Base-by-base conservation (phyloP, 2,888 invertebrate genomes). In the Nesidiocoris tenuis region DNA sequence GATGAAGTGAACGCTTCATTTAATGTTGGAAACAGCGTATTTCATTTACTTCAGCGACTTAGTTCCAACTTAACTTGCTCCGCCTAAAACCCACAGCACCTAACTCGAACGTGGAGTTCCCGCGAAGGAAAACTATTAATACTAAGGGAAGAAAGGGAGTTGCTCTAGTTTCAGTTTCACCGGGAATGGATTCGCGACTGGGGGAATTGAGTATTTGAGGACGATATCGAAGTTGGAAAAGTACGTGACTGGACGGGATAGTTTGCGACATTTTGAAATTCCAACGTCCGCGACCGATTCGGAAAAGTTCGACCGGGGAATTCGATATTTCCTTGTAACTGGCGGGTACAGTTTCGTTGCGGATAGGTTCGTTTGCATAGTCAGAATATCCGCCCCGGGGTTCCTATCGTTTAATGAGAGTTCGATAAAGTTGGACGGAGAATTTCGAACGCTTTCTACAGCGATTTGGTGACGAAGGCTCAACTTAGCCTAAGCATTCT, bases 1-100 rank as follows among this genome's bases (percentile, higher is more conserved):
- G 70, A 59, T 57, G 59, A 59, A 70, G 70, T 25, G 59, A 70
- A 70, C 70, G 70, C 70, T 70, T 70, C 70, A 70, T 70, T 70
- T 70, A 70, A 22, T 70, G 70, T 70, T 70, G 24, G 70, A 57
- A 70, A 70, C 70, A 70, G 59, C 70, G 70, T 59, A 70, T 59
- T 70, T 70, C 70, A 56, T 39, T 39, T 39, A 39, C 54, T 67
- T n/a, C 23, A 55, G 21, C 3, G 67, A 67, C 55, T 24, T 67
- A n/a, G 55, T n/a, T 54, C n/a, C 39, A 54, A 39, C 39, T 39
- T 39, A 7, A 3, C 39, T 12, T 7, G 5, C 12, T 39, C 39
- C 39, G 3, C 39, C 12, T 39, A 39, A 39, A 3, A 3, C 12
- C 12, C 39, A 12, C 39, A 3, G 39, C n/a, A n/a, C n/a, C n/a